A percentile compares a stretch with the other conserved stretches of the same genome.
phyloP scores from a whole-genome alignment of 2,797 vertebrate species.

The Gallinago solitaria region DNA sequence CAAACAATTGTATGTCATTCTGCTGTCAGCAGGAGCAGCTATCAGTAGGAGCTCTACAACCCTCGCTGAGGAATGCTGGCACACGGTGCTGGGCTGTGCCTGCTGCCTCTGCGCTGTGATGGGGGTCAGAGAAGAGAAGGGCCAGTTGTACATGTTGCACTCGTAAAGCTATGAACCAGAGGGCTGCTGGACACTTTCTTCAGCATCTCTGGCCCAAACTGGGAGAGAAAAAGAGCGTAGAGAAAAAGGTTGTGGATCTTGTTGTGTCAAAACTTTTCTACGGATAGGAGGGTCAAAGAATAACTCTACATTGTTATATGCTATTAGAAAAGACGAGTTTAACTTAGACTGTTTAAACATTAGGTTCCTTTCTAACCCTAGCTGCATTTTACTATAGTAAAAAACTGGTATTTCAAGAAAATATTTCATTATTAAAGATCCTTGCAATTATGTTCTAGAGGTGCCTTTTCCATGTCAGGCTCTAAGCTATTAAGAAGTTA shows the following conservation, averaged over 20 bases:
- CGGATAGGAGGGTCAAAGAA: not conserved
- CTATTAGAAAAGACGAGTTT: not conserved
- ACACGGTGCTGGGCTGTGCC: not conserved
- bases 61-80: not conserved
- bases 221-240: not conserved
- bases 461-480: not conserved
- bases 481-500: not conserved
- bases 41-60: not conserved
- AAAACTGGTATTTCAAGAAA: not conserved
- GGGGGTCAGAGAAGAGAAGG: not conserved
- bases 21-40: not conserved
- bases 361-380: conserved; percentile 13
- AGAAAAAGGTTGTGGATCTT: not conserved
- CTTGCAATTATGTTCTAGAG: not conserved
- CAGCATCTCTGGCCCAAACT: not conserved
- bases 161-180: not conserved
- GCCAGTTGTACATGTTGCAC: not conserved
- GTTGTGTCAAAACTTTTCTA: not conserved
- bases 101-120: not conserved
- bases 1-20: not conserved
- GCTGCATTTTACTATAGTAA: not conserved
- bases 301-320: not conserved
- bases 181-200: not conserved
- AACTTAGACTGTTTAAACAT: conserved; percentile 1
- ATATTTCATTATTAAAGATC: not conserved